These are phyloP conservation scores for Epizoanthus rinbou DNA, from an alignment of 92 coral and sea anemone genomes.

Conservation along the genomic window DNA sequence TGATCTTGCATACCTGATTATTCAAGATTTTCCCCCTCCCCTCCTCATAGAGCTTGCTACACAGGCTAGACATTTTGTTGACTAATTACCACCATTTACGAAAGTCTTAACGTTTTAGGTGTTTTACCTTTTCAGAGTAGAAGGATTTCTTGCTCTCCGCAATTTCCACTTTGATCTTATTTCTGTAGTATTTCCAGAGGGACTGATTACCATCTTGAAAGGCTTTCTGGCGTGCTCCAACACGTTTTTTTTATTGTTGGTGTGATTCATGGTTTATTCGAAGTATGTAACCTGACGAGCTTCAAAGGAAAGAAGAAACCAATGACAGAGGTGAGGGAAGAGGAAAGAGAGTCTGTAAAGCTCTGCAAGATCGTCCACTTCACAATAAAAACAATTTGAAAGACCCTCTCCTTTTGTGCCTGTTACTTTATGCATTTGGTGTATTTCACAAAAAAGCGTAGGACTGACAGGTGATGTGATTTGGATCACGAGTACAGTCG, in stretches of 20 bases:
- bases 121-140: neutral
- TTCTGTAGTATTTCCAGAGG: conserved; percentile 29
- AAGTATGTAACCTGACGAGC: conserved; percentile 5
- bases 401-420: too few relatives aligned
- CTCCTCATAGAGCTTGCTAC: too few relatives aligned
- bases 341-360: neutral
- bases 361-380: neutral
- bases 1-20: too few relatives aligned
- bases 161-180: conserved; percentile 16
- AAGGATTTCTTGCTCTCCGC: conserved; percentile 7
- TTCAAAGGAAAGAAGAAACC: conserved; percentile 2
- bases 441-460: too few relatives aligned
- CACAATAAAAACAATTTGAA: too few relatives aligned
- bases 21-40: too few relatives aligned
- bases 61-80: neutral
- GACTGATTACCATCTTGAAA: conserved; percentile 33
- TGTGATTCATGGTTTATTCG: conserved; percentile 44
- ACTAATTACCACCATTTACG: conserved; percentile 6
- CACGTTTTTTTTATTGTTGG: conserved; percentile 33
- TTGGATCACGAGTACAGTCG: too few relatives aligned
- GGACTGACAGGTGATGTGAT: too few relatives aligned
- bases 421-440: too few relatives aligned
- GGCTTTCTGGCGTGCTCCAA: conserved; percentile 39
- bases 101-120: neutral
- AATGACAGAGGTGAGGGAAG: neutral